phyloP scores from a whole-genome alignment of 2,113 vertebrate genomes.

The Alligator sinensis region DNA sequence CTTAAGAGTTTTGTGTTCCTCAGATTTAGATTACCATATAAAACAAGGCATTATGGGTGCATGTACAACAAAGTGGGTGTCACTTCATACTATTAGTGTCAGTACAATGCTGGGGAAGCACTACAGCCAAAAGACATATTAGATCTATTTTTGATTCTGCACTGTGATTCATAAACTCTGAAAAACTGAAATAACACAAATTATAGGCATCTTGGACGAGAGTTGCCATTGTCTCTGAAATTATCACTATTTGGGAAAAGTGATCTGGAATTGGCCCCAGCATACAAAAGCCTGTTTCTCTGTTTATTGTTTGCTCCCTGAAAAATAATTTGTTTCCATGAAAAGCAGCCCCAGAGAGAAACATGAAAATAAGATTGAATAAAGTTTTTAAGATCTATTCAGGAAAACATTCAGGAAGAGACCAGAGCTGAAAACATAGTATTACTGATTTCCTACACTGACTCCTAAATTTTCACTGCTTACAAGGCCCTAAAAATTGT shows the following conservation, averaged over 20 bases:
- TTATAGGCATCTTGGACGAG: not conserved
- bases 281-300: not conserved
- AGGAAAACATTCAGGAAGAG: conserved; percentile 1
- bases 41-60: not conserved
- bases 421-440: not conserved
- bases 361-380: conserved; percentile 22
- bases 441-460: not conserved
- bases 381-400: not conserved
- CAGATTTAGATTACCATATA: not conserved
- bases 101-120: not conserved
- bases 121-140: not conserved
- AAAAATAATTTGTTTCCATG: conserved; percentile 13
- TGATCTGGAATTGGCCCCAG: not conserved
- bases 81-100: not conserved
- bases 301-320: not conserved
- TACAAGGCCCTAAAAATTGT: not conserved
- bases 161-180: not conserved
- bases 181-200: not conserved
- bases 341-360: conserved; percentile 10
- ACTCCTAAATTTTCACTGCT: not conserved
- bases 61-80: not conserved
- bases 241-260: not conserved
- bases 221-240: not conserved
- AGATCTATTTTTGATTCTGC: not conserved
- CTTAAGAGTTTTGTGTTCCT: not conserved